Percentiles rank a stretch among this genome's conserved stretches.
These are phyloP conservation scores for Propithecus deckenii DNA, from an alignment of 2,797 vertebrate species.

Conservation along the genomic window DNA sequence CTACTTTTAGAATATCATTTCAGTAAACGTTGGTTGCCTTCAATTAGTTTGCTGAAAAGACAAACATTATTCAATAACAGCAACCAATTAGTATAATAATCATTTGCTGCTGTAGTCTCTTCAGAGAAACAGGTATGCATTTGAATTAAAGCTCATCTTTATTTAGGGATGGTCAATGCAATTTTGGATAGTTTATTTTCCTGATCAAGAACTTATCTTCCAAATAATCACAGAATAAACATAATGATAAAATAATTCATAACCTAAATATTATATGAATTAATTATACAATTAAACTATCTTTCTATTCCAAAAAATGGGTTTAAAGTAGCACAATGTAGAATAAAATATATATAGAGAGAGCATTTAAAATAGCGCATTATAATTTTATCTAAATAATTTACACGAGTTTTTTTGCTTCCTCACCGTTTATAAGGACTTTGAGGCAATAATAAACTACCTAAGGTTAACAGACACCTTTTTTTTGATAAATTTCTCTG, in stretches of 20 bases:
- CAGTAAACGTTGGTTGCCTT: not conserved
- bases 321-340: not conserved
- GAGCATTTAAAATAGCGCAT: not conserved
- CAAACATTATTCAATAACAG: not conserved
- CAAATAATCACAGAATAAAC: not conserved
- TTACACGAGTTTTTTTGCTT: not conserved
- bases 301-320: not conserved
- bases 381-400: not conserved
- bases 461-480: not conserved
- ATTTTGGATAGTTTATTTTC: not conserved
- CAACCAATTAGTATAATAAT: not conserved
- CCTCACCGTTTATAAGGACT: not conserved
- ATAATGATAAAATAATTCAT: not conserved
- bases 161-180: not conserved
- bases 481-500: not conserved
- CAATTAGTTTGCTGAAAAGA: not conserved
- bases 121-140: not conserved
- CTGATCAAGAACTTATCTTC: not conserved
- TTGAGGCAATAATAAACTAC: not conserved
- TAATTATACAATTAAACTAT: not conserved
- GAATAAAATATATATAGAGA: not conserved
- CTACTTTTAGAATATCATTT: not conserved
- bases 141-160: not conserved
- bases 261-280: not conserved
- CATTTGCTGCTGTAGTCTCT: not conserved